These are phyloP conservation scores for Agonopterix heracliana DNA, from an alignment of 2,888 invertebrate genomes.

Conservation along the genomic window DNA sequence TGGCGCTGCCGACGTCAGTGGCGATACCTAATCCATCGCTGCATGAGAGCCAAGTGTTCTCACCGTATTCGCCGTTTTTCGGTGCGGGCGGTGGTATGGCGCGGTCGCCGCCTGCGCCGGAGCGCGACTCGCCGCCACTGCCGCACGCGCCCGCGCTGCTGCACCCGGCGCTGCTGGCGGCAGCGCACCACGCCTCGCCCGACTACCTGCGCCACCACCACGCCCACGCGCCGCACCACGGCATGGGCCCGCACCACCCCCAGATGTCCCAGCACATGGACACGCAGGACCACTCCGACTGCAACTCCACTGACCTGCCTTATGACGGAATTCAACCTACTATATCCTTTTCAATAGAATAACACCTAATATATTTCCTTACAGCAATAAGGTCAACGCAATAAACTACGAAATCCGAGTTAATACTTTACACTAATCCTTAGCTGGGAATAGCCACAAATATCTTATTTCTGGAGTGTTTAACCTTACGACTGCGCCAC, in stretches of 20 bases:
- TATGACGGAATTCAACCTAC: conserved; percentile 96
- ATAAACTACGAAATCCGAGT: conserved; percentile 30
- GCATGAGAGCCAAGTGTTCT: conserved; percentile 95
- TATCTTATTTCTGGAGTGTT: conserved; percentile 75
- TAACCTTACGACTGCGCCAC: conserved; percentile 71
- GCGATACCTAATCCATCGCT: conserved; percentile 97
- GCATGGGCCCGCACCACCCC: conserved; percentile 83
- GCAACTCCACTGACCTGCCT: conserved; percentile 92
- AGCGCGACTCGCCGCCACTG: conserved; percentile 89
- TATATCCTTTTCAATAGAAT: conserved; percentile 89
- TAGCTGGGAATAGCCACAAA: conserved; percentile 42
- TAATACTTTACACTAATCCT: conserved; percentile 33
- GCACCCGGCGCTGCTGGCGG: conserved; percentile 89
- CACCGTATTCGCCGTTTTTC: conserved; percentile 93
- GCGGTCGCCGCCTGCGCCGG: conserved; percentile 77
- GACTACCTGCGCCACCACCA: conserved; percentile 87
- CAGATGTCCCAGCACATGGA: conserved; percentile 79
- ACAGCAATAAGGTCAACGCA: neutral
- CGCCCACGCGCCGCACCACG: conserved; percentile 84
- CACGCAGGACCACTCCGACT: conserved; percentile 91
- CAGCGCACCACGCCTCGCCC: conserved; percentile 88
- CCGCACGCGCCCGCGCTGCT: conserved; percentile 90
- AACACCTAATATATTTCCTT: neutral
- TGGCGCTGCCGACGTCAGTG: conserved; percentile 95
- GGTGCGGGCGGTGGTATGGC: conserved; percentile 75